Evolutionary conservation across 2,113 vertebrate species (phyloP), one percentile per base, ranked within the genome.

Genomic region (Agelaius tricolor): DNA sequence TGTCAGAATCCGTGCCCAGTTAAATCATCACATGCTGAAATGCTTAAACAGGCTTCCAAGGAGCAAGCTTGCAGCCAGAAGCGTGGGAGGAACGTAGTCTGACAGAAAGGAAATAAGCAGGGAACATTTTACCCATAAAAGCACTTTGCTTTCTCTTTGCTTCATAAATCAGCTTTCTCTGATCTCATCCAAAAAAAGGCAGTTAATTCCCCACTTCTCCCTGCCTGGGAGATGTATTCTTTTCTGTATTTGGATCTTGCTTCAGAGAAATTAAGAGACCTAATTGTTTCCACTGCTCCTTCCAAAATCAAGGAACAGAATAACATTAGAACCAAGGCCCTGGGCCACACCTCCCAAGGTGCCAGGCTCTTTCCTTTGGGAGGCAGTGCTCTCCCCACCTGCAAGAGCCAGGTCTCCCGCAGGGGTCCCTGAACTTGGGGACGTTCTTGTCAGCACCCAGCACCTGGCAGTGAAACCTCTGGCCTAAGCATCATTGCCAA

Each of bases 71-170:
- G 14, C 92, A 95, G 96, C 96, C 96, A 97, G 96, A 92, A 97
- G 96, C 49, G 93, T 96, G 94, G 96, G 96, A 96, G 96, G 96
- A 94, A 97, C 15, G 41, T 90, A 96, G 95, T 96, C 94, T 90
- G 85, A 96, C 90, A 96, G 94, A 96, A 95, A 93, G 96, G 96
- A 97, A 97, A 96, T 96, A 97, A 96, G 94, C 92, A 96, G 80
- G 94, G 96, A 97, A 94, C 96, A 95, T 97, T 97, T 95, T 97
- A 96, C 96, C 93, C 95, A 97, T 96, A 96, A 96, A 97, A 97
- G 94, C 93, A 93, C 92, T 96, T 95, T 76, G 96, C 95, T 95
- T 97, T 96, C 96, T 92, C 94, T 92, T 90, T 96, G 86, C 96
- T 96, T 94, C 94, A 96, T 96, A 95, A 97, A 96, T 96, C 94